These are phyloP conservation scores for Chaetogeoica ovagalla DNA, from an alignment of 2,888 invertebrate genomes.

Conservation along the genomic window DNA sequence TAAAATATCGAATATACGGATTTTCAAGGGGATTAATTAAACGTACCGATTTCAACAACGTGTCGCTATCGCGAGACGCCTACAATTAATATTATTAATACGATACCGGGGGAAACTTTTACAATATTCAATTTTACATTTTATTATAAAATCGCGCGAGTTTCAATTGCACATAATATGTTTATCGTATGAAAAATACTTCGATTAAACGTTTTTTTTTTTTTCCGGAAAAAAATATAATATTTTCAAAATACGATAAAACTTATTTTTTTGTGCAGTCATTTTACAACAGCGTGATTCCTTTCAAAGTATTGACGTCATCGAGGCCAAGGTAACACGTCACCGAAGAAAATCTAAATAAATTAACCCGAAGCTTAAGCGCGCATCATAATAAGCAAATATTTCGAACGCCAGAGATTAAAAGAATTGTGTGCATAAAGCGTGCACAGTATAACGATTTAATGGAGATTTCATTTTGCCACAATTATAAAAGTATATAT, in stretches of 20 bases:
- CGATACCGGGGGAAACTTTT: no score
- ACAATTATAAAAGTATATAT: no score
- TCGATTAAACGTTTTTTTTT: not conserved
- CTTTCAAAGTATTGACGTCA: constrained; percentile 50
- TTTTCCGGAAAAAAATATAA: not conserved
- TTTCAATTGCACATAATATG: no score
- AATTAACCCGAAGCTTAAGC: not conserved
- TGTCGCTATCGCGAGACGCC: no score
- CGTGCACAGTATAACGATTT: not conserved
- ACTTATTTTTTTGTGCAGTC: not conserved
- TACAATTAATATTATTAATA: no score
- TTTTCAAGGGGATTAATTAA: no score
- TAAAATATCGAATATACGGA: no score
- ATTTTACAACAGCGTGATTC: constrained; percentile 14
- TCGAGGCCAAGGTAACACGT: constrained; percentile 47
- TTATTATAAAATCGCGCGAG: not conserved
- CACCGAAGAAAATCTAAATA: constrained; percentile 31
- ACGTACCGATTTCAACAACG: no score
- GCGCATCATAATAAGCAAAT: not conserved
- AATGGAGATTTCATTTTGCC: not conserved
- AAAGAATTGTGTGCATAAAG: not conserved
- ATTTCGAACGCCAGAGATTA: constrained; percentile 1
- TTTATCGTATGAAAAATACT: not conserved
- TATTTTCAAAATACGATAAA: not conserved
- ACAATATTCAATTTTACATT: no score